Conservation (phyloP, 2,888 invertebrate genomes). For the Cenopis cana region DNA sequence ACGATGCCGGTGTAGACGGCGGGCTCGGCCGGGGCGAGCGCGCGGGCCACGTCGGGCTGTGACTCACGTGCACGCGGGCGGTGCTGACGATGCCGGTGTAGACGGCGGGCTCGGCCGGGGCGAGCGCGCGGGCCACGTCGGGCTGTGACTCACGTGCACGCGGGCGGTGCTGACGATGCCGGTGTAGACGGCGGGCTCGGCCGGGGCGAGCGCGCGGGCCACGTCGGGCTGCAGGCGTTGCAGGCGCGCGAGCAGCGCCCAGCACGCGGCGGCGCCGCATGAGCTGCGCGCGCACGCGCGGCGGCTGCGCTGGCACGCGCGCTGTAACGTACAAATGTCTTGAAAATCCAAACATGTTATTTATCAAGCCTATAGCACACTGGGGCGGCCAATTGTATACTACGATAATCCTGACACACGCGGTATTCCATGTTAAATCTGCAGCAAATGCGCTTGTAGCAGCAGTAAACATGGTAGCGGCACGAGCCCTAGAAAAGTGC, state of each 20-base stretch:
- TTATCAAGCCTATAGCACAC: too few relatives aligned
- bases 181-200: slow-evolving; percentile 52
- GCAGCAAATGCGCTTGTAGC: neutral
- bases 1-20: slow-evolving; percentile 57
- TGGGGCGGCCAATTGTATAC: too few relatives aligned
- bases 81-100: slow-evolving; percentile 53
- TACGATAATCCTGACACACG: too few relatives aligned
- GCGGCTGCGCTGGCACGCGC: slow-evolving; percentile 59
- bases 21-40: slow-evolving; percentile 54
- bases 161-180: slow-evolving; percentile 60
- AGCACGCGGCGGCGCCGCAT: slow-evolving; percentile 64
- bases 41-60: slow-evolving; percentile 55
- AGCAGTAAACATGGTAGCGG: neutral
- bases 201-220: slow-evolving; percentile 56
- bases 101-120: neutral
- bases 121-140: slow-evolving; percentile 30
- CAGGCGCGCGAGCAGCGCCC: slow-evolving; percentile 72
- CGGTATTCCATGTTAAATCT: too few relatives aligned
- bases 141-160: slow-evolving; percentile 52
- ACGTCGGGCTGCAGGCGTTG: slow-evolving; percentile 52
- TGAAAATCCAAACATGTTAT: neutral
- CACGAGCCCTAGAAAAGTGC: neutral
- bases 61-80: too few relatives aligned
- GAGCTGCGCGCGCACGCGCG: slow-evolving; percentile 59
- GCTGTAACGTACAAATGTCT: slow-evolving; percentile 53